A percentile compares a stretch with the other conserved stretches of the same genome.
phyloP scores from a whole-genome alignment of 2,113 vertebrate genomes.

The Sapayoa aenigma region DNA sequence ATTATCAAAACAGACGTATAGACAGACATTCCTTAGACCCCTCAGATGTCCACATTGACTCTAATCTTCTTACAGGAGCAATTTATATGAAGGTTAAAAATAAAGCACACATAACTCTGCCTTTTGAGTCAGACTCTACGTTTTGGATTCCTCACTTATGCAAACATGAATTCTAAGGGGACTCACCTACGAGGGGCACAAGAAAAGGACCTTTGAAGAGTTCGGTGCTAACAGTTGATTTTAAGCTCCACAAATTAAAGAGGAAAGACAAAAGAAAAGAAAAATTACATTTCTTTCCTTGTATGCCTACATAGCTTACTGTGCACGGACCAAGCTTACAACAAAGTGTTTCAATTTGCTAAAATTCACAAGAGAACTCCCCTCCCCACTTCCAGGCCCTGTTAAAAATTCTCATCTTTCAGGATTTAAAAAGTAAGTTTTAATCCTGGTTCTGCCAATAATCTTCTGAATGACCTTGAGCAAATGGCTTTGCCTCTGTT shows the following conservation, averaged over 20 bases:
- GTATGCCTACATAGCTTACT: neutral
- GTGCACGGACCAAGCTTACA: neutral
- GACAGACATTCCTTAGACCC: neutral
- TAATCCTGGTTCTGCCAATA: slow-evolving; percentile 24
- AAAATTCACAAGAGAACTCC: neutral
- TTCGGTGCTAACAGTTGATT: neutral
- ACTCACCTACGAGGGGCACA: neutral
- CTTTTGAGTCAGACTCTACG: neutral
- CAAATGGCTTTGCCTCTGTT: slow-evolving; percentile 5
- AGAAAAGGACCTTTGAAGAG: neutral
- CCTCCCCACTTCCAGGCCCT: neutral
- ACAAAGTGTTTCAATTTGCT: neutral
- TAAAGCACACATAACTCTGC: neutral
- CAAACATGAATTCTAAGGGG: neutral
- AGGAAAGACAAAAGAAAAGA: neutral
- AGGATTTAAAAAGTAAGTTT: slow-evolving; percentile 34
- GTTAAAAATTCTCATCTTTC: neutral
- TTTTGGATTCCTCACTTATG: neutral
- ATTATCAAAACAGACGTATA: neutral
- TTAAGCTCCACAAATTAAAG: neutral
- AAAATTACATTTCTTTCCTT: neutral
- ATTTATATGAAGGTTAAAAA: slow-evolving; percentile 2
- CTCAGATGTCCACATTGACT: neutral
- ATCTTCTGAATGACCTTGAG: slow-evolving; percentile 39
- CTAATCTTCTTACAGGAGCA: neutral